These are phyloP conservation scores for Drosophila neocordata DNA, from an alignment of 1,140 invertebrate species.

Conservation along the genomic window DNA sequence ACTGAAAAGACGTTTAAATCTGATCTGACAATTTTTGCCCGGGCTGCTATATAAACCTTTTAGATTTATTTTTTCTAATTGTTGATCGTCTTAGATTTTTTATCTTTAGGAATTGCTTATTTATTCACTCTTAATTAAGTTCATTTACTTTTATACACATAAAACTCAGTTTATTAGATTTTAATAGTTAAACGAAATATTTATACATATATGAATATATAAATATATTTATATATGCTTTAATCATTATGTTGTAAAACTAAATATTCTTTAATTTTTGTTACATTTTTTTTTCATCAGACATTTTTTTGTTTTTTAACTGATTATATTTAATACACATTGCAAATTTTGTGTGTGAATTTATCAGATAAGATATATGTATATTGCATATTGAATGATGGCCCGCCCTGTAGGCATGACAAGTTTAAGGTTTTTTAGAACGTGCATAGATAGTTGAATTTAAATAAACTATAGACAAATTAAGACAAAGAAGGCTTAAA, in stretches of 20 bases:
- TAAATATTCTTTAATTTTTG: slow-evolving; percentile 38
- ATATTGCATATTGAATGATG: slow-evolving; percentile 51
- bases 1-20: too few species aligned
- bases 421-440: slow-evolving; percentile 42
- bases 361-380: slow-evolving; percentile 22
- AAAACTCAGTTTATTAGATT: slow-evolving; percentile 50
- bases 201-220: slow-evolving; percentile 31
- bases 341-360: not conserved
- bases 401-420: slow-evolving; percentile 50
- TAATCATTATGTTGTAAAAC: slow-evolving; percentile 34
- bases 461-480: slow-evolving; percentile 22
- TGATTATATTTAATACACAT: slow-evolving; percentile 26
- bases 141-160: slow-evolving; percentile 25
- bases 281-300: slow-evolving; percentile 34
- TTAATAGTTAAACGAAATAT: slow-evolving; percentile 54
- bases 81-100: too few species aligned
- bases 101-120: too few species aligned
- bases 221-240: slow-evolving; percentile 27
- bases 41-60: too few species aligned
- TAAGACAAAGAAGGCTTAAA: slow-evolving; percentile 42
- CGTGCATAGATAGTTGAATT: slow-evolving; percentile 20
- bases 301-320: slow-evolving; percentile 36
- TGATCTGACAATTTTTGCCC: too few species aligned
- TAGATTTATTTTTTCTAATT: too few species aligned
- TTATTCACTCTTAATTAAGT: not conserved